Conservation (phyloP, 1,140 invertebrate species). For the Riptortus pedestris region DNA sequence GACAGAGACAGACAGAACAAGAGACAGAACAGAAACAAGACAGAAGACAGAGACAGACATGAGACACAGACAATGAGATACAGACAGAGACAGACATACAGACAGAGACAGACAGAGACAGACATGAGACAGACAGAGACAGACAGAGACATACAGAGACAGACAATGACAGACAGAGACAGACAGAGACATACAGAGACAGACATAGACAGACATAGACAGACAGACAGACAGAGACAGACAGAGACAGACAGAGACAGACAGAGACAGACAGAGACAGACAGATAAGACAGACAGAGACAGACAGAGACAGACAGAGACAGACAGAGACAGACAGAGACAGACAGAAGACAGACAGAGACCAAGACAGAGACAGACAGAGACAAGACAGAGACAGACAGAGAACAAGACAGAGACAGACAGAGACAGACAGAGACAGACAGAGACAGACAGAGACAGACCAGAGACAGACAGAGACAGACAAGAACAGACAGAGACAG, state of each 20-base stretch:
- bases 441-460: slow-evolving; percentile 28
- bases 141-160: slow-evolving; percentile 27
- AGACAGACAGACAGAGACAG: slow-evolving; percentile 28
- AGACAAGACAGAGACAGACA: slow-evolving; percentile 29
- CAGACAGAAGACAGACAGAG: slow-evolving; percentile 13
- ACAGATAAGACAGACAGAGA: slow-evolving; percentile 29
- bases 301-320: slow-evolving; percentile 28
- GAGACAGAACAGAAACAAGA: too few relatives aligned
- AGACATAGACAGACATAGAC: slow-evolving; percentile 26
- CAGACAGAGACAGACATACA: slow-evolving; percentile 29
- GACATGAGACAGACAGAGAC: slow-evolving; percentile 28
- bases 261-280: slow-evolving; percentile 29
- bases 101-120: slow-evolving; percentile 30
- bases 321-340: slow-evolving; percentile 26
- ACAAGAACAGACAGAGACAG: slow-evolving; percentile 29
- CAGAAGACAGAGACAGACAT: slow-evolving; percentile 30
- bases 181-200: slow-evolving; percentile 28
- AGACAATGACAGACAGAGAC: slow-evolving; percentile 28
- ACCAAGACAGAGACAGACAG: slow-evolving; percentile 29
- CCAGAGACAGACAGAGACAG: slow-evolving; percentile 29
- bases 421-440: slow-evolving; percentile 28
- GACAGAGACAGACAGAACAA: background rate
- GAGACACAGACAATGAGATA: slow-evolving; percentile 29
- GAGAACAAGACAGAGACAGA: slow-evolving; percentile 25
- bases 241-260: slow-evolving; percentile 27